Base-by-base conservation (phyloP, 2,113 vertebrate genomes). In the Terrapene triunguis region DNA sequence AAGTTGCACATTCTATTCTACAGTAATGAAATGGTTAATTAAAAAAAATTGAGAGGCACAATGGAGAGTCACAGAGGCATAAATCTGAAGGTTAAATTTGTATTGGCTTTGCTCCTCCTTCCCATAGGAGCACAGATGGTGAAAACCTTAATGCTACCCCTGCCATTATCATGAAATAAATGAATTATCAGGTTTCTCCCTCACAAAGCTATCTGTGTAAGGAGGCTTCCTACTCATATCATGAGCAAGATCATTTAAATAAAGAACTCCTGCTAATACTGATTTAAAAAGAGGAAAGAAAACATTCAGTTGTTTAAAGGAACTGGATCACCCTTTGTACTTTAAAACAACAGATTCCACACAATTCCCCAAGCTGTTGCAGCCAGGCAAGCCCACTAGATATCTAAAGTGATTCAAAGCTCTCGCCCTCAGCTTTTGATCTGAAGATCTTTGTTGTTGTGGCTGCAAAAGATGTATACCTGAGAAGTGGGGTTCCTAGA, bases 11-110 rank as follows among this genome's bases (percentile, higher is more conserved):
- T 29, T 88, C 0, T 1, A 57, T 27, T 48, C 84, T 95, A 85
- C 25, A 38, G 42, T 29, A 27, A 14, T 78, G 74, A 78, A 78
- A 78, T 8, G 24, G 94, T 97, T 97, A 97, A 94, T 91, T 89
- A 81, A 48, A 92, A 96, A 62, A 97, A 95, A 85, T 95, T 92
- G 47, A 91, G 85, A 82, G 88, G 93, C 97, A 96, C 85, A 96
- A 96, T 94, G 88, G 91, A 95, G 96, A 94, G 94, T 88, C 91
- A 96, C 78, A 94, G 94, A 97, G 95, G 94, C 95, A 97, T 95
- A 95, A 96, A 97, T 94, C 83, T 94, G 94, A 97, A 97, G 96
- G 95, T 96, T 97, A 95, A 95, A 97, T 96, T 97, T 95, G 91
- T 97, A 94, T 80, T 96, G 88, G 96, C 95, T 97, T 95, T 94